Evolutionary conservation across 2,113 vertebrate species (phyloP), one percentile per base, ranked within the genome.

Genomic region (Melanocharis versteri): DNA sequence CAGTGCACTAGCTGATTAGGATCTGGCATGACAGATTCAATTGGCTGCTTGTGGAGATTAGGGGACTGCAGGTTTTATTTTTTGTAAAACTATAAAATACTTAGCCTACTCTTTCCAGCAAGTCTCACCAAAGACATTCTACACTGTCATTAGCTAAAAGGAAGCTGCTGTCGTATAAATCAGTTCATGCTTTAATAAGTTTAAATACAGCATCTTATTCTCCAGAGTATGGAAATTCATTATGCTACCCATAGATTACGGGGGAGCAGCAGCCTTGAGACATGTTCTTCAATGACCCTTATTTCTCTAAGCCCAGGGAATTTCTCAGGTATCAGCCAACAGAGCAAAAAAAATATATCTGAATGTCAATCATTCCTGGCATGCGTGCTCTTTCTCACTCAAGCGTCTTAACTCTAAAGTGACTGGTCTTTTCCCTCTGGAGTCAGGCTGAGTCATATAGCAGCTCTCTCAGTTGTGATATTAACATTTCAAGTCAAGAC

Each of bases 241-340:
- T 92, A 87, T 91, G 81, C 87, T 58, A 72, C 30, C 61, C 87
- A 78, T 27, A 93, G 86, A 89, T 92, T 82, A 87, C 27, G 48
- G 94, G 75, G 75, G 85, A 66, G 93, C 86, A 85, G 51, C 73
- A 93, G 82, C 69, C 48, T 92, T 69, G 61, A 92, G 58, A 58
- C 45, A 22, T 60, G 60, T 47, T 89, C 87, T 62, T 95, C 73
- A 76, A 48, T 78, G 72, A 95, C 80, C 84, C 75, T 95, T 92
- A 62, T 54, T 95, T 95, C 95, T 91, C 95, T 89, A 81, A 96
- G 47, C 82, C 90, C 65, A 72, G 85, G 69, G 91, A 96, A 33
- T 64, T 96, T 77, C 85, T 81, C 75, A 61, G 56, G 40, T 95
- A 82, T 93, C 91, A 85, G 56, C 76, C 83, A 80, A 53, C 0